phyloP scores from a whole-genome alignment of 92 coral and sea anemone species.

The Zoanthus sociatus region DNA sequence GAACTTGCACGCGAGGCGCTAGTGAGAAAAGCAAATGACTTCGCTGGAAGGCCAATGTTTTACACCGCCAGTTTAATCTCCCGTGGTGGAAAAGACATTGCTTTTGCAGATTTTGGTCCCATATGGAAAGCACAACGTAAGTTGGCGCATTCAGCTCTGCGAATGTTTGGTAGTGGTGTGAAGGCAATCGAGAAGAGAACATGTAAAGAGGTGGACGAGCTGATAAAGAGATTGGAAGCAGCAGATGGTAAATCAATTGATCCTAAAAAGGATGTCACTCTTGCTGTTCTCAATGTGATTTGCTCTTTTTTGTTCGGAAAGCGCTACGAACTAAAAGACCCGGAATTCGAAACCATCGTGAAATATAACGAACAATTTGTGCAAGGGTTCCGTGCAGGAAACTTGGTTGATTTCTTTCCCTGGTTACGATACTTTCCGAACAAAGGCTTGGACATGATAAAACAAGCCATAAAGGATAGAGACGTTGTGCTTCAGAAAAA shows the following conservation, averaged over 20 bases:
- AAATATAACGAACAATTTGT: slow-evolving; percentile 84
- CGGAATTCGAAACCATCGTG: slow-evolving; percentile 83
- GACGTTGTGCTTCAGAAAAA: slow-evolving; percentile 85
- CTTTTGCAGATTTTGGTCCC: slow-evolving; percentile 91
- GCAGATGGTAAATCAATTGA: slow-evolving; percentile 76
- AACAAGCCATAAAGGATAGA: slow-evolving; percentile 84
- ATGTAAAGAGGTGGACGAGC: slow-evolving; percentile 83
- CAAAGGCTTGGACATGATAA: slow-evolving; percentile 75
- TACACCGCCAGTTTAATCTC: slow-evolving; percentile 89
- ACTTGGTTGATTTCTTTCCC: slow-evolving; percentile 91
- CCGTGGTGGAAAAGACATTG: slow-evolving; percentile 90
- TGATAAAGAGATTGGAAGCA: slow-evolving; percentile 69
- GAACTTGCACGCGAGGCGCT: slow-evolving; percentile 98
- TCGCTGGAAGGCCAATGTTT: slow-evolving; percentile 93
- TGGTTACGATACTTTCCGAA: slow-evolving; percentile 89
- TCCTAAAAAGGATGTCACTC: slow-evolving; percentile 75
- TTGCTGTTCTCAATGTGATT: slow-evolving; percentile 90
- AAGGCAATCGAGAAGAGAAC: slow-evolving; percentile 82
- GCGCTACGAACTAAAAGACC: slow-evolving; percentile 83
- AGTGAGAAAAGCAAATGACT: slow-evolving; percentile 86
- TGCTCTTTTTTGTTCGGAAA: slow-evolving; percentile 94
- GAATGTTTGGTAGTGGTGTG: slow-evolving; percentile 87
- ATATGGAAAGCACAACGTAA: slow-evolving; percentile 94
- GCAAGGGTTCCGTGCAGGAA: slow-evolving; percentile 92
- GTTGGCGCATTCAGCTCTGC: slow-evolving; percentile 93